Evolutionary conservation across 2,888 invertebrate genomes (phyloP), one percentile per base, ranked within the genome.

Genomic region (Galeopsomyia nigrocyanea): DNA sequence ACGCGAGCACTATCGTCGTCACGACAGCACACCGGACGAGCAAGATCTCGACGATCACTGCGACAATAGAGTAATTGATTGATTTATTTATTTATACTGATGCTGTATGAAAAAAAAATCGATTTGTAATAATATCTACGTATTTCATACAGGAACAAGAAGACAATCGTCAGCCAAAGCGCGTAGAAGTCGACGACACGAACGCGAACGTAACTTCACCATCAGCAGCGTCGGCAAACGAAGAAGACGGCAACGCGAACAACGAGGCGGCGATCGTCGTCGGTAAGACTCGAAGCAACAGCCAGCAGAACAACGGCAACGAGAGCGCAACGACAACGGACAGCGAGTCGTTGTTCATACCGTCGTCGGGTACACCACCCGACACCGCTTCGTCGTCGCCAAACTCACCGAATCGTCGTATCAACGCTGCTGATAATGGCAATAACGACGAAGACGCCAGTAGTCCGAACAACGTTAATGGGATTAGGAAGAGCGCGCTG

Each of bases 401-500:
- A 16, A 85, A 84, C 22, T 85, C 86, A 49, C 84, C 86, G 9
- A 84, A 75, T 76, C 84, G 81, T 64, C 67, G 75, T 10, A 73
- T 77, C 49, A 69, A 77, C n/a, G 51, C 16, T 7, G 31, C 7
- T 7, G 31, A 31, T 31, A 31, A 31, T 31, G 7, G 3, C 3
- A 31, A 5, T 7, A 46, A 62, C 55, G 78, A 77, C 51, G 70
- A 77, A 31, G 79, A 75, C 61, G 62, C 65, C 7, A 79, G 79
- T 56, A 79, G 79, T 56, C 76, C 79, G 2, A 81, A 79, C 53
- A 83, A 83, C 57, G 80, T 83, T 9, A 86, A 86, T 67, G 85
- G 85, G 21, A 80, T 83, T n/a, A 79, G 81, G 56, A 86, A 86
- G 66, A 85, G 77, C 71, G 82, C 84, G n/a, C 77, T 87, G 50